phyloP scores from a whole-genome alignment of 2,113 vertebrate species.

The Boleophthalmus pectinirostris region DNA sequence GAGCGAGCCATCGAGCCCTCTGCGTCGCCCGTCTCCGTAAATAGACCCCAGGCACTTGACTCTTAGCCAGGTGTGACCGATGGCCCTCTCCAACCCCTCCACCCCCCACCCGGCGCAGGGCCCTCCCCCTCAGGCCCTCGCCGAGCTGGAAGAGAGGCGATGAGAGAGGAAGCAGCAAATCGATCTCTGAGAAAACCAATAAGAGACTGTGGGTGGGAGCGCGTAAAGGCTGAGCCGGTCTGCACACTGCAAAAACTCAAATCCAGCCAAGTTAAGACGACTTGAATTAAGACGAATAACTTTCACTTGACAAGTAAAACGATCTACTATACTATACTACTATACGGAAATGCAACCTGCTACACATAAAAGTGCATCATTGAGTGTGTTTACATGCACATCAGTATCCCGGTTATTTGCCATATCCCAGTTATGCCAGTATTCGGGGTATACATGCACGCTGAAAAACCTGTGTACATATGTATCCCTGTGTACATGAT shows the following conservation, averaged over 20 bases:
- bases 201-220: slow-evolving; percentile 3
- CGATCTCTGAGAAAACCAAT: slow-evolving; percentile 46
- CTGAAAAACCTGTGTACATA: too few relatives aligned
- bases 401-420: too few relatives aligned
- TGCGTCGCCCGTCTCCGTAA: background rate
- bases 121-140: slow-evolving; percentile 30
- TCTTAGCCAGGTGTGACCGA: background rate
- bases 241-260: background rate
- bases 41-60: background rate
- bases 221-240: background rate
- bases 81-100: background rate
- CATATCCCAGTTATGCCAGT: too few relatives aligned
- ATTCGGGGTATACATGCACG: too few relatives aligned
- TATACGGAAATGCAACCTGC: too few relatives aligned
- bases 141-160: slow-evolving; percentile 18
- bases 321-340: too few relatives aligned
- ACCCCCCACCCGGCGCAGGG: slow-evolving; percentile 17
- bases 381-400: too few relatives aligned
- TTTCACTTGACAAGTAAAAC: too few relatives aligned
- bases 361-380: too few relatives aligned
- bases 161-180: slow-evolving; percentile 36
- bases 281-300: too few relatives aligned
- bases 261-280: too few relatives aligned
- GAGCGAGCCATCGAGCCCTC: background rate
- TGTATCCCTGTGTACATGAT: too few relatives aligned